Conservation (phyloP, 2,797 vertebrate genomes). For the Garrulus glandarius region DNA sequence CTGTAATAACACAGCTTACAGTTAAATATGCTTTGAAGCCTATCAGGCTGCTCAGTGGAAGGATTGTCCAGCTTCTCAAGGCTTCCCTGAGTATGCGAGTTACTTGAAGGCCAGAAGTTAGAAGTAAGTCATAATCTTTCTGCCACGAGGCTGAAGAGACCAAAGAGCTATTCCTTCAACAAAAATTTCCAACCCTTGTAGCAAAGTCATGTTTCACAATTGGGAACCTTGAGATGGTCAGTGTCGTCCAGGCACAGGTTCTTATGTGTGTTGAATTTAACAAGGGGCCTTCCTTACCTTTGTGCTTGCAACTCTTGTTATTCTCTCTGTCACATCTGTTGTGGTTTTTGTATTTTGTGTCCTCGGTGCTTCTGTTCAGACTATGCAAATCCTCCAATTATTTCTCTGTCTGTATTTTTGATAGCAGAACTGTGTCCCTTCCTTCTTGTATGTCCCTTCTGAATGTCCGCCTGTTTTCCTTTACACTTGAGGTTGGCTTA, state of each 20-base stretch:
- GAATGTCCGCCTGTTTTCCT: neutral
- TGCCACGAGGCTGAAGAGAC: neutral
- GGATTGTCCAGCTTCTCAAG: conserved; percentile 40
- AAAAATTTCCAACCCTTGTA: neutral
- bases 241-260: neutral
- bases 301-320: neutral
- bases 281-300: neutral
- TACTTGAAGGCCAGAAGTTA: neutral
- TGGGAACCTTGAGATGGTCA: neutral
- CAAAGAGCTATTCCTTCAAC: neutral
- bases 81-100: neutral
- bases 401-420: neutral
- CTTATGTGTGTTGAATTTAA: neutral
- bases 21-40: conserved; percentile 38
- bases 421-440: neutral
- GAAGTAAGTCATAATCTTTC: neutral
- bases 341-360: neutral
- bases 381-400: neutral
- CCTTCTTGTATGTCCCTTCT: neutral
- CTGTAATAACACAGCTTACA: neutral
- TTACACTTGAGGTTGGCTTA: neutral
- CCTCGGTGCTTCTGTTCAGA: neutral
- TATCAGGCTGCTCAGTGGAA: neutral
- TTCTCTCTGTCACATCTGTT: neutral
- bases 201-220: neutral